Conservation (phyloP, 2,113 vertebrate species). For the Corvus moneduloides region DNA sequence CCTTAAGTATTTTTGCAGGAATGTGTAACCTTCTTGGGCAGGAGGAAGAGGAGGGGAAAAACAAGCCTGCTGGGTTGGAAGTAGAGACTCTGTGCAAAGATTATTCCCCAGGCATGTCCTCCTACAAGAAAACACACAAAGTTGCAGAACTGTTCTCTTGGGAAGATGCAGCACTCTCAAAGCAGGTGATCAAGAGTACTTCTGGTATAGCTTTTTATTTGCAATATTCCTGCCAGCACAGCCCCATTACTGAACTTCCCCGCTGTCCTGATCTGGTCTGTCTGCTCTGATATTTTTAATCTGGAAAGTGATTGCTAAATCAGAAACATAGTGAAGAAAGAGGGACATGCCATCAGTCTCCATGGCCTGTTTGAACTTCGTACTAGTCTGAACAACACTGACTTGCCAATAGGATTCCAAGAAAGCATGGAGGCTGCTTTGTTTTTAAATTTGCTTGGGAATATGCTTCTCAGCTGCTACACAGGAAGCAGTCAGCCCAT, state of each 20-base stretch:
- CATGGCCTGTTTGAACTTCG: constrained; percentile 14
- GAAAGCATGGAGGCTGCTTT: background rate
- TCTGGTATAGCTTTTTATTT: background rate
- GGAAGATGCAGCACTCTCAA: background rate
- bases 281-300: background rate
- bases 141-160: background rate
- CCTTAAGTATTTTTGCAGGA: background rate
- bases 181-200: background rate
- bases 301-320: constrained; percentile 16
- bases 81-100: background rate
- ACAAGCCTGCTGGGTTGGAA: background rate
- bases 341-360: constrained; percentile 13
- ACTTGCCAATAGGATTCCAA: constrained; percentile 18
- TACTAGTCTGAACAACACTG: background rate
- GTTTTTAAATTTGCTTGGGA: constrained; percentile 36
- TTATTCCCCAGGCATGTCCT: background rate
- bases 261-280: background rate
- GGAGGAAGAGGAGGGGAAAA: background rate
- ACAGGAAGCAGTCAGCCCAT: background rate
- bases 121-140: background rate
- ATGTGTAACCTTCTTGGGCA: background rate
- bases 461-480: constrained; percentile 13
- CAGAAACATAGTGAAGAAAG: background rate
- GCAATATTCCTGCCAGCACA: background rate
- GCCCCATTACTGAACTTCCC: background rate